Evolutionary conservation across 2,888 invertebrate genomes (phyloP), one percentile per base, ranked within the genome.

Genomic region (Dynastes tityus): DNA sequence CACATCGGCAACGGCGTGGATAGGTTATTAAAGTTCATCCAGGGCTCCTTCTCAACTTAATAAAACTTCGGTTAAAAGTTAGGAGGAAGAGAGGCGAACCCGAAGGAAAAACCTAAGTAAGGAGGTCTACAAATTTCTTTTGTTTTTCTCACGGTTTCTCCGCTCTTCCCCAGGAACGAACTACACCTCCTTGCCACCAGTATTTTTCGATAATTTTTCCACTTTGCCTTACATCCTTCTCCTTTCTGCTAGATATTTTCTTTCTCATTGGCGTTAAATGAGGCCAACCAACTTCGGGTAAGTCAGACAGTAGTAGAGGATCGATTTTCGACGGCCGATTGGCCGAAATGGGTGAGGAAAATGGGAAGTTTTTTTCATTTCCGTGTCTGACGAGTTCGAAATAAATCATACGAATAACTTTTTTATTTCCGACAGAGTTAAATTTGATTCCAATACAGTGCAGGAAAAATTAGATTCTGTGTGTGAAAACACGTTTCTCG

Each of bases 351-450:
- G 16, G 11, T 37, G 8, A 40, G n/a, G 65, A 65, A 65, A 65
- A 65, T 40, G 40, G 40, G n/a, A 65, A 65, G 32, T 65, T 45
- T 65, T 32, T 65, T 65, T 65, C 65, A 65, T 65, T 65, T 65
- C 40, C 32, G 65, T 45, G 11, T 65, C 32, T 65, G 65, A 40
- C 37, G 40, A 40, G 65, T 6, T 4, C 2, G 40, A 32, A 40
- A 65, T 65, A 65, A 65, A 65, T 65, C 40, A 40, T 16, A 11
- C 6, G 32, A 40, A 16, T 40, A 32, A 11, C 0, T 55, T 3
- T 16, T 2, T 16, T 16, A 55, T 55, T 55, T 55, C 16, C n/a
- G n/a, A 16, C n/a, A 13, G n/a, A 55, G 45, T 45, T 45, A 45
- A n/a, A 16, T 55, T 55, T 55, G 13, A 55, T 55, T 16, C 16